Base-by-base conservation (phyloP, 2,113 vertebrate genomes). In the Nesoenas mayeri region DNA sequence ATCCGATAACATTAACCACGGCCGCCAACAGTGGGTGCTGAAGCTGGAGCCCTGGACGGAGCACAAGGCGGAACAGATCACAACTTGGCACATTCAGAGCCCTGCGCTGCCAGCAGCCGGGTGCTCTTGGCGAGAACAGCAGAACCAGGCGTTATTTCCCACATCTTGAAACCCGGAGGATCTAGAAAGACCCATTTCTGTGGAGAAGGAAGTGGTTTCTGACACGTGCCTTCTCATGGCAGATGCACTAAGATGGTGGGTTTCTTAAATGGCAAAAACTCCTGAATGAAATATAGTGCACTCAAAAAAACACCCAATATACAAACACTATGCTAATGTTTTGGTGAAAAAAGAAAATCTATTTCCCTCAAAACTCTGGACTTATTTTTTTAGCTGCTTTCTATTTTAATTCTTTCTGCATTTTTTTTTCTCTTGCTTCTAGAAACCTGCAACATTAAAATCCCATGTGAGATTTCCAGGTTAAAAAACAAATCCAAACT, bases 1-100 rank as follows among this genome's bases (percentile, higher is more conserved):
- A 78, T n/a, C 24, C 0, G 0, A 3, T 16, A 10, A 4, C 1
- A 14, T n/a, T 19, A 28, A 12, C 42, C 20, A 6, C 1, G 40
- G n/a, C 17, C 0, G 3, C n/a, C 21, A 50, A 11, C 12, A 9
- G 5, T 1, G 2, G 38, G 15, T 7, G 5, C 26, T 31, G 34
- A 6, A 42, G 11, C 28, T 20, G 54, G 31, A 42, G 7, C 12
- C 57, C 19, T 24, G 22, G 29, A 9, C 11, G 16, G 12, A 2
- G 32, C 38, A 21, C 12, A 15, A 11, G 54, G n/a, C 53, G 40
- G 42, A 74, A 26, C 16, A 14, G n/a, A 29, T 24, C 58, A 26
- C 44, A 14, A 9, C 51, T 0, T 24, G 80, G 66, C 44, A 48
- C 1, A 34, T 48, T 15, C 8, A 9, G 13, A 6, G 8, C 58